Base-by-base conservation (phyloP, 2,113 vertebrate genomes). In the Oreocharis arfaki region DNA sequence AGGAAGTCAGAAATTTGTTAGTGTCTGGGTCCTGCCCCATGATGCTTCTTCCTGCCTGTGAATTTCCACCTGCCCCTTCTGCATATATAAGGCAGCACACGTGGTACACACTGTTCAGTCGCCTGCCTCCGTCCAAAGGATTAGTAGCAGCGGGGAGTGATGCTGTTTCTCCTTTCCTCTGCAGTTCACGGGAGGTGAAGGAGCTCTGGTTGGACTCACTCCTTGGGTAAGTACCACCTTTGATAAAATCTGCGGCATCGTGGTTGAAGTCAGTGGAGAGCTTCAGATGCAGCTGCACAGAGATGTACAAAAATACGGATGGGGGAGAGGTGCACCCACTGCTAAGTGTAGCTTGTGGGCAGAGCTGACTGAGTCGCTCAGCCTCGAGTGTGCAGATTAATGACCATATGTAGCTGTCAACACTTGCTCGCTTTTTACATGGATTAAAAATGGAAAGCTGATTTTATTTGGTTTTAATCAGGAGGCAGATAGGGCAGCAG, bases 41-140 rank as follows among this genome's bases (percentile, higher is more conserved):
- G 98, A 99, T 97, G 98, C 76, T 95, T 90, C 97, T 99, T 99
- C 99, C 99, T 99, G 98, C 96, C 97, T 95, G 95, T 97, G 96
- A 98, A 93, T 98, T 99, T 99, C 98, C 98, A 98, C 97, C 97
- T 98, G 90, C 98, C 95, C 81, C 87, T 97, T 68, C 69, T 96
- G 80, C 94, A 3, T 93, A 97, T 97, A 97, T 98, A 99, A 98
- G 73, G 96, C 97, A 85, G 89, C 33, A 89, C 55, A 96, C 9
- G 87, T 89, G 78, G 63, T 56, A 42, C 12, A 42, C 71, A 74
- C 35, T 47, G 79, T 73, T 98, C 98, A 97, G 93, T 97, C 21
- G 93, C 79, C 64, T 59, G 79, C 78, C 64, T 22, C 73, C 18
- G 11, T 68, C 74, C 84, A 61, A 97, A 95, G 98, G 98, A 98